These are phyloP conservation scores for Drosophila kanekoi DNA, from an alignment of 2,888 invertebrate genomes.

Conservation along the genomic window DNA sequence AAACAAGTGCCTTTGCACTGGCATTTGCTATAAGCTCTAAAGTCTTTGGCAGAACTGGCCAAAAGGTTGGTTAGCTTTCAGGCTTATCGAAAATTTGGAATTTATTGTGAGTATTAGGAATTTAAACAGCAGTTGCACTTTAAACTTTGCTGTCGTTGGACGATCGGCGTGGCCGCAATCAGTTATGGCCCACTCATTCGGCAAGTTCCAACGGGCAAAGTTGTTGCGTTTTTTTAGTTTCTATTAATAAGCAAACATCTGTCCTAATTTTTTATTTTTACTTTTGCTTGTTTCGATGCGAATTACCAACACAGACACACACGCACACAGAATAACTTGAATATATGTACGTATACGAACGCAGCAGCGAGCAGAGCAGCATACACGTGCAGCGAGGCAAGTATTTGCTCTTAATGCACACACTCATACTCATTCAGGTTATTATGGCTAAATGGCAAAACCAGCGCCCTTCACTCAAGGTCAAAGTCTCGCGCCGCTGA, in stretches of 20 bases:
- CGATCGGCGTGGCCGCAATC: too few species aligned
- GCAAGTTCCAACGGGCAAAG: slow-evolving; percentile 26
- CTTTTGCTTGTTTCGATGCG: not conserved
- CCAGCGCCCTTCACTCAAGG: slow-evolving; percentile 72
- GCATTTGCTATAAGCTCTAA: too few species aligned
- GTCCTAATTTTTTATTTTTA: slow-evolving; percentile 3
- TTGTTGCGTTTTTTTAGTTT: slow-evolving; percentile 1
- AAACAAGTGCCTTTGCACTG: not conserved
- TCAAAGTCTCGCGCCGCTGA: slow-evolving; percentile 52
- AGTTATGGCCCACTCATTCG: not conserved
- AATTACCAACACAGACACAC: not conserved
- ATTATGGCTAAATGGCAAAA: slow-evolving; percentile 71
- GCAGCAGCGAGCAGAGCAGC: slow-evolving; percentile 10
- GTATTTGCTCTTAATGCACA: slow-evolving; percentile 53
- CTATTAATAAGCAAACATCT: slow-evolving; percentile 27
- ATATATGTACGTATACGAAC: not conserved
- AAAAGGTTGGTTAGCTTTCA: not conserved
- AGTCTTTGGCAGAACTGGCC: not conserved
- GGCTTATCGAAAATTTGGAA: slow-evolving; percentile 8
- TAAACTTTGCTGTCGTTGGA: slow-evolving; percentile 38
- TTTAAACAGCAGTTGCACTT: slow-evolving; percentile 25
- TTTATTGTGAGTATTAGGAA: slow-evolving; percentile 4
- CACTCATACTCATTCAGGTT: slow-evolving; percentile 53
- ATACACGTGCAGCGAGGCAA: slow-evolving; percentile 38
- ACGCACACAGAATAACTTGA: slow-evolving; percentile 1